phyloP scores from a whole-genome alignment of 2,797 vertebrate genomes.

The Balearica regulorum region DNA sequence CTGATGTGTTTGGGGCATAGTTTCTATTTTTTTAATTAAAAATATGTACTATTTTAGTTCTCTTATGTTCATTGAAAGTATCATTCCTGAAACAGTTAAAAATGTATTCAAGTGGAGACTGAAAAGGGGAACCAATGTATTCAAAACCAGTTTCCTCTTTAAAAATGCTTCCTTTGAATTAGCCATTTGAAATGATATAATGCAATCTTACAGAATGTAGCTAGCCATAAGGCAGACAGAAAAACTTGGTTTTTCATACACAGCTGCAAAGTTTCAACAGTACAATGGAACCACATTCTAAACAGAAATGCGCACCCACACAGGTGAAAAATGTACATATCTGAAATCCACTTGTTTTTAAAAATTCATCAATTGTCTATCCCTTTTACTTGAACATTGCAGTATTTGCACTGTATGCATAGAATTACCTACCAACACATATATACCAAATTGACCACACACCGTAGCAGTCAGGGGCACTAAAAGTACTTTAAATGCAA shows the following conservation, averaged over 20 bases:
- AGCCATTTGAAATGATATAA: background rate
- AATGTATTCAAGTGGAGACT: background rate
- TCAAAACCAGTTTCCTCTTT: background rate
- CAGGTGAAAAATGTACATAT: background rate
- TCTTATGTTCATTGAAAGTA: background rate
- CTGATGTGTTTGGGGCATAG: background rate
- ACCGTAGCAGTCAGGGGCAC: background rate
- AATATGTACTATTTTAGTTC: background rate
- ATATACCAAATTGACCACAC: background rate
- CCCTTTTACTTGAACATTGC: background rate
- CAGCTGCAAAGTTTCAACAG: background rate
- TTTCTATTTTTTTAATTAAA: background rate
- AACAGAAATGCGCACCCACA: background rate
- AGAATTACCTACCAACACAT: background rate
- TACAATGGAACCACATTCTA: background rate
- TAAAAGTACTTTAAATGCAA: background rate
- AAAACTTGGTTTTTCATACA: background rate
- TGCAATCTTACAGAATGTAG: background rate
- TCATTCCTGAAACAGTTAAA: background rate
- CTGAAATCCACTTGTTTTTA: background rate
- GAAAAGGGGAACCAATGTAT: background rate
- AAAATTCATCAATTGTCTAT: background rate
- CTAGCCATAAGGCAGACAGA: background rate
- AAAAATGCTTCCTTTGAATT: background rate
- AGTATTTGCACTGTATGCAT: background rate